Conservation (phyloP, 2,797 vertebrate genomes). For the Dallia pectoralis region DNA sequence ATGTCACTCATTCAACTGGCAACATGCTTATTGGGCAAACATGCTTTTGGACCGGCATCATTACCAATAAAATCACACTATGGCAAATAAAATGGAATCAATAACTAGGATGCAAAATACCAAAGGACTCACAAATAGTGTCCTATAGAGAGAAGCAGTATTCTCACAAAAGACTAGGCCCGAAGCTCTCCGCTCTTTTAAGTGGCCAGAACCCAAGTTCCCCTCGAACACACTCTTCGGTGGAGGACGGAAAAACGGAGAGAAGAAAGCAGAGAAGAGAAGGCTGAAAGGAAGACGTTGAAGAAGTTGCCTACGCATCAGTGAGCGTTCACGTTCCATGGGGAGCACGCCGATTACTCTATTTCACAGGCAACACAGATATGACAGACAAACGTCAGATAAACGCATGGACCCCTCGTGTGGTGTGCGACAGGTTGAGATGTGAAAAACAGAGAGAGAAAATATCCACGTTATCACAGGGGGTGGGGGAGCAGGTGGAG, state of each 20-base stretch:
- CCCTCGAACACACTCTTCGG: slow-evolving; percentile 95
- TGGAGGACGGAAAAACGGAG: slow-evolving; percentile 9
- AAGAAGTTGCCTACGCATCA: not conserved
- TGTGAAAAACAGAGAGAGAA: not conserved
- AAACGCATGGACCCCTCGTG: not conserved
- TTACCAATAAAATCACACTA: not conserved
- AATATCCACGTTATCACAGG: not conserved
- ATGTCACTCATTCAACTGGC: slow-evolving; percentile 33
- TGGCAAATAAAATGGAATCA: slow-evolving; percentile 5
- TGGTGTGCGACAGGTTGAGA: not conserved
- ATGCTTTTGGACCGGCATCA: not conserved
- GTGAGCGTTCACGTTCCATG: not conserved
- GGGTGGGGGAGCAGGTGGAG: not conserved
- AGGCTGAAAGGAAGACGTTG: slow-evolving; percentile 66
- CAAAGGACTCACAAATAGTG: slow-evolving; percentile 91
- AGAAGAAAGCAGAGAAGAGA: slow-evolving; percentile 66
- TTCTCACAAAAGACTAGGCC: slow-evolving; percentile 98
- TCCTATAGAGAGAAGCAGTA: slow-evolving; percentile 92
- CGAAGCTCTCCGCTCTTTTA: slow-evolving; percentile 90
- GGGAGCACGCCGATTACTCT: not conserved
- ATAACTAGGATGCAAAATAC: slow-evolving; percentile 65
- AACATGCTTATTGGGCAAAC: slow-evolving; percentile 69
- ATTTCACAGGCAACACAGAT: not conserved
- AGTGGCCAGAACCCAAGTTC: slow-evolving; percentile 90
- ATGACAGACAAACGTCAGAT: not conserved